A percentile compares a stretch with the other conserved stretches of the same genome.
phyloP scores from a whole-genome alignment of 2,888 invertebrate species.

The Oasisia sp. region DNA sequence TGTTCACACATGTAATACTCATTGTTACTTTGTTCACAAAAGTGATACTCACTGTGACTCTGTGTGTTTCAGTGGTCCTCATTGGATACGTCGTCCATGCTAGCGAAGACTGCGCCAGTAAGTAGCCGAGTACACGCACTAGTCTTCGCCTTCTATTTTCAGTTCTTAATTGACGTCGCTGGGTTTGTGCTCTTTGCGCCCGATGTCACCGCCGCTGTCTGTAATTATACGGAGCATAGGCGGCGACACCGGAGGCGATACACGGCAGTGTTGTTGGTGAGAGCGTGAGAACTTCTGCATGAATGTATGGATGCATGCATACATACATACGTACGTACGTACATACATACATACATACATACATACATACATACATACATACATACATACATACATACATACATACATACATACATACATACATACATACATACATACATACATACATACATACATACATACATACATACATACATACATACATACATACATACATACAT shows the following conservation, averaged over 20 bases:
- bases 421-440: too few relatives aligned
- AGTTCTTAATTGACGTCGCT: background rate
- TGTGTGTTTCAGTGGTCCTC: background rate
- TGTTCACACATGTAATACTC: background rate
- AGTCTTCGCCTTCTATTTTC: background rate
- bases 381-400: conserved; percentile 14
- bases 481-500: too few relatives aligned
- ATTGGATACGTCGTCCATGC: conserved; percentile 12
- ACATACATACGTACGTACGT: too few relatives aligned
- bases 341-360: background rate
- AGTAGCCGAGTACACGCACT: background rate
- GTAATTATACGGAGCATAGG: too few relatives aligned
- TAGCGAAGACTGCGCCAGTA: conserved; percentile 9
- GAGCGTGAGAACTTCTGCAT: too few relatives aligned
- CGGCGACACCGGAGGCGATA: too few relatives aligned
- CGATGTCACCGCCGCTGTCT: background rate
- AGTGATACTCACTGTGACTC: background rate
- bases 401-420: too few relatives aligned
- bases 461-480: too few relatives aligned
- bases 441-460: too few relatives aligned
- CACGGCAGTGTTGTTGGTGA: too few relatives aligned
- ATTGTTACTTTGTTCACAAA: background rate
- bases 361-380: conserved; percentile 22
- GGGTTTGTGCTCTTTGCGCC: background rate
- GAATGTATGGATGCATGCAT: too few relatives aligned